Evolutionary conservation across 2,113 vertebrate genomes (phyloP).

Genomic region (Malurus elegans): DNA sequence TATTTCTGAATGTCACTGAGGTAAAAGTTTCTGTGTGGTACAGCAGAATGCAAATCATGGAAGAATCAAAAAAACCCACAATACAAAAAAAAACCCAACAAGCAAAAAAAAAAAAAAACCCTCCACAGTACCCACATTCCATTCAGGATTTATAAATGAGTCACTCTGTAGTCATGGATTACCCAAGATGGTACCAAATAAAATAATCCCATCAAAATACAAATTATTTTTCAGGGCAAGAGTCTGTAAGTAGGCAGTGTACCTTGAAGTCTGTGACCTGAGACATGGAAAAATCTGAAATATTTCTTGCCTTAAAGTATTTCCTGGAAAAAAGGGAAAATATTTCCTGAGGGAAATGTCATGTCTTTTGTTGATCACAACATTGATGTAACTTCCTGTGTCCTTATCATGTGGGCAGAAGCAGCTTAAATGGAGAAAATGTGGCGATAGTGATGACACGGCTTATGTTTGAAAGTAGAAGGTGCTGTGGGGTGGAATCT

Average conservation of each 20-base stretch:
- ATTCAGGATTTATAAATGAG: not conserved
- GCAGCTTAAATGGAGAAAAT: not conserved
- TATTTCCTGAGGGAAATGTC: not conserved
- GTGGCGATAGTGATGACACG: not conserved
- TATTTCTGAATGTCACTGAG: not conserved
- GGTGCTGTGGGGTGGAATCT: not conserved
- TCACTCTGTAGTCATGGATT: not conserved
- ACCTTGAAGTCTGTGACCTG: not conserved
- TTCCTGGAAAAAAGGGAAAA: not conserved
- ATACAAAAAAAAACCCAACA: fast-evolving
- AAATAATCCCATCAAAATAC: not conserved
- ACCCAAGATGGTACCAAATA: not conserved
- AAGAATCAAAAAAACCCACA: not conserved
- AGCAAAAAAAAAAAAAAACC: not conserved
- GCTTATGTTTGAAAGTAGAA: not conserved
- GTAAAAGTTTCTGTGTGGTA: not conserved
- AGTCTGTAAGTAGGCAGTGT: not conserved
- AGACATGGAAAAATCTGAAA: not conserved
- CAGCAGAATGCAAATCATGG: not conserved
- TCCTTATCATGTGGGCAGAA: not conserved
- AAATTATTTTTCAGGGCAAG: not conserved
- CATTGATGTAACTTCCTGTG: not conserved
- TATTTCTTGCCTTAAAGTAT: not conserved
- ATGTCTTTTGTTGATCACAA: not conserved
- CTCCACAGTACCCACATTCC: not conserved